These are phyloP conservation scores for Cepaea nemoralis DNA, from an alignment of 1,140 invertebrate genomes.

Conservation along the genomic window DNA sequence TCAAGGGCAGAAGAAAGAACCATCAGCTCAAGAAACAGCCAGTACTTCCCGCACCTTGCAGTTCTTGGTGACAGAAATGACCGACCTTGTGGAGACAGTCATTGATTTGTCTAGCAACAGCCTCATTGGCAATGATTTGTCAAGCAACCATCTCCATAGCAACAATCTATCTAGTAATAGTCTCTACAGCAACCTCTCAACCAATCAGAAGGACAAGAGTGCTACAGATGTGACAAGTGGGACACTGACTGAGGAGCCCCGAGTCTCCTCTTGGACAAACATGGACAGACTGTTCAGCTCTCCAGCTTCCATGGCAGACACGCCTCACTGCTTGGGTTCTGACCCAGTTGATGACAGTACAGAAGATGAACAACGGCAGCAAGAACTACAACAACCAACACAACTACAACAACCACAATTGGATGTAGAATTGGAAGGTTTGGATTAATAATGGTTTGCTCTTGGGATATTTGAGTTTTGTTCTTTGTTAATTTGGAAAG, in stretches of 20 bases:
- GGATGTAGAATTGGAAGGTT: conserved; percentile 47
- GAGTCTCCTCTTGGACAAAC: no score
- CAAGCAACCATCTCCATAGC: no score
- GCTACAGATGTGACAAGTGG: not conserved
- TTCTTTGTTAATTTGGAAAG: no score
- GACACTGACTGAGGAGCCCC: conserved; percentile 38
- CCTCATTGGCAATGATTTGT: no score
- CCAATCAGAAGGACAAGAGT: not conserved
- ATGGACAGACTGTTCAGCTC: conserved; percentile 22
- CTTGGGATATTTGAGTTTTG: no score
- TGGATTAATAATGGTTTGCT: no score
- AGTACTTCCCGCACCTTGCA: not conserved
- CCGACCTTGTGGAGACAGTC: not conserved
- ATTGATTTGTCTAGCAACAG: no score
- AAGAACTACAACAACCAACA: no score
- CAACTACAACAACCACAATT: conserved; percentile 41
- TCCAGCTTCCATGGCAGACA: conserved; percentile 36
- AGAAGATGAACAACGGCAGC: conserved; percentile 40
- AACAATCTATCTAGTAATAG: no score
- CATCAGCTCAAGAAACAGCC: not conserved
- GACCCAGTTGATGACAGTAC: conserved; percentile 17
- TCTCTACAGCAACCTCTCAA: no score
- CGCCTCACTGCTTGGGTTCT: conserved; percentile 39
- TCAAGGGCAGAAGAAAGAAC: not conserved
- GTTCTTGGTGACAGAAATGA: not conserved